A percentile compares a stretch with the other conserved stretches of the same genome.
These are phyloP conservation scores for Branchipolynoe longqiensis DNA, from an alignment of 2,888 invertebrate genomes.

Conservation along the genomic window DNA sequence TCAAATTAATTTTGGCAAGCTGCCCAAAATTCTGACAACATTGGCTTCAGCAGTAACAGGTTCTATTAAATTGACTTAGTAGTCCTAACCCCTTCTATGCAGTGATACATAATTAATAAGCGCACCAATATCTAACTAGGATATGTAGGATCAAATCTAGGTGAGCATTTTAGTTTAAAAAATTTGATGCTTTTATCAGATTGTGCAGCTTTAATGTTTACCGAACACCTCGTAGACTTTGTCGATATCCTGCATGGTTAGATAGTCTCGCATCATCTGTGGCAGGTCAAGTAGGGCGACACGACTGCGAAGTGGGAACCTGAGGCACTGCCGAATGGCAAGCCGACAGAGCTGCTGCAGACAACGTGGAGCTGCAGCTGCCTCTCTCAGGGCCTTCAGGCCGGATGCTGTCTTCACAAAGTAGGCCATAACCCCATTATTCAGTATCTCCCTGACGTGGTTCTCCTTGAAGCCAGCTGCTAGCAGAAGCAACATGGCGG, in stretches of 20 bases:
- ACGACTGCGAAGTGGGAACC: conserved; percentile 32
- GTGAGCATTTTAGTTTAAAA: no score
- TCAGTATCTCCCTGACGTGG: conserved; percentile 35
- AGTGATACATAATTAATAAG: no score
- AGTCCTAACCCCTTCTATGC: no score
- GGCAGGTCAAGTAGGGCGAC: conserved; percentile 57
- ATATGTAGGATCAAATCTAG: no score
- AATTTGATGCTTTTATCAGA: no score
- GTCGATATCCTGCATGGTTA: conserved; percentile 60
- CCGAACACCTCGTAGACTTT: conserved; percentile 12
- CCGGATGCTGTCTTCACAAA: conserved; percentile 49
- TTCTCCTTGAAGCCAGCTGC: conserved; percentile 53
- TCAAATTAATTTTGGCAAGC: no score
- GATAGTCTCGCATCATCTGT: conserved; percentile 55
- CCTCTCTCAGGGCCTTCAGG: conserved; percentile 12
- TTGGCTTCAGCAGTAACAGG: no score
- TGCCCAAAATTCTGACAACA: no score
- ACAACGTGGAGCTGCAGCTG: conserved; percentile 22
- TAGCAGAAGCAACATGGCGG: conserved; percentile 46
- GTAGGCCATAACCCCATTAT: conserved; percentile 54
- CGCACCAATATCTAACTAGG: no score
- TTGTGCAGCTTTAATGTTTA: no score
- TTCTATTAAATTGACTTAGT: no score
- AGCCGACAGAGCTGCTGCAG: conserved; percentile 59
- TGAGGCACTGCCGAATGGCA: conserved; percentile 46